A percentile compares a stretch with the other conserved stretches of the same genome.
These are phyloP conservation scores for Motacilla tschutschensis DNA, from an alignment of 2,113 vertebrate species.

Conservation along the genomic window DNA sequence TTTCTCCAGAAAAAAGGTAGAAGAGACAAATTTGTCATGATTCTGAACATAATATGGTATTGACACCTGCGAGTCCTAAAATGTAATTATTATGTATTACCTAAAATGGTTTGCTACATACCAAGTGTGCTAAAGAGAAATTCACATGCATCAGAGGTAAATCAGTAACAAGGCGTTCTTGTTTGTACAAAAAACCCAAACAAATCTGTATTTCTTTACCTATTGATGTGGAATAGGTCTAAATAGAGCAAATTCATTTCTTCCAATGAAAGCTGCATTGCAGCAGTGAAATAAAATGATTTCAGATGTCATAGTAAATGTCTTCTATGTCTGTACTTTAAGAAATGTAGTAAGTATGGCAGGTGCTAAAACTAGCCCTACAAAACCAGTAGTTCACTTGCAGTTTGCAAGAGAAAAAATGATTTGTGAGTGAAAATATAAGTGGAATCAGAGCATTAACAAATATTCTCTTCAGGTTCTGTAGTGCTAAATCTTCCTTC, in stretches of 20 bases:
- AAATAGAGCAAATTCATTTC: conserved; percentile 47
- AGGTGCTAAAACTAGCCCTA: not conserved
- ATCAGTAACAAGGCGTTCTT: conserved; percentile 52
- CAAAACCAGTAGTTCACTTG: not conserved
- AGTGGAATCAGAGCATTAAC: not conserved
- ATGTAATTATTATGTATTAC: conserved; percentile 55
- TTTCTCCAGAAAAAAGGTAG: not conserved
- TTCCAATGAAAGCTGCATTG: conserved; percentile 40
- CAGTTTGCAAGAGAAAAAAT: not conserved
- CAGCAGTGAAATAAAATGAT: conserved; percentile 29
- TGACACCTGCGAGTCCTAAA: conserved; percentile 14
- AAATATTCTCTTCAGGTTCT: not conserved
- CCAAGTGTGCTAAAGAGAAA: conserved; percentile 51
- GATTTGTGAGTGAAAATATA: not conserved
- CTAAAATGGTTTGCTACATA: conserved; percentile 55
- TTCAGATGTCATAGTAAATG: conserved; percentile 8
- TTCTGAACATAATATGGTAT: not conserved
- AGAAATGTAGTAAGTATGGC: conserved; percentile 40
- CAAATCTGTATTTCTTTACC: conserved; percentile 30
- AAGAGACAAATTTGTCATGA: conserved; percentile 6
- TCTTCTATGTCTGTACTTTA: not conserved
- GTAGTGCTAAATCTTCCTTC: not conserved
- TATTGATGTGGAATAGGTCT: conserved; percentile 9
- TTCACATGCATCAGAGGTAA: conserved; percentile 56
- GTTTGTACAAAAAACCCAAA: not conserved